A percentile compares a stretch with the other conserved stretches of the same genome.
These are phyloP conservation scores for Sinotaia quadrata DNA, from an alignment of 2,888 invertebrate genomes.

Conservation along the genomic window DNA sequence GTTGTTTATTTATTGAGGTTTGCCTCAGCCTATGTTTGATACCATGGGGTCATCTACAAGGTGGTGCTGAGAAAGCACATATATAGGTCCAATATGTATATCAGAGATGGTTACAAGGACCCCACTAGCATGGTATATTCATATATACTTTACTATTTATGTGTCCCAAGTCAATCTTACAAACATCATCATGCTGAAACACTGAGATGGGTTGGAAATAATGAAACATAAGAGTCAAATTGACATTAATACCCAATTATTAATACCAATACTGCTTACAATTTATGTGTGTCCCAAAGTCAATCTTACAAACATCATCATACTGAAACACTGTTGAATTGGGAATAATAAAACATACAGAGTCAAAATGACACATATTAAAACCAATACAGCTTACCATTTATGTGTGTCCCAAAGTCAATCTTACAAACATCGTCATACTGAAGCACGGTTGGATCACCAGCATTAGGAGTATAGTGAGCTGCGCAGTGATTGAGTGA, in stretches of 20 bases:
- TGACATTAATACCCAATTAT: too few species aligned
- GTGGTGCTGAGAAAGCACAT: too few species aligned
- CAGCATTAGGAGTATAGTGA: constrained; percentile 99
- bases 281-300: constrained; percentile 98
- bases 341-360: neutral
- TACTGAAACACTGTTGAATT: constrained; percentile 92
- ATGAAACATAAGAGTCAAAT: neutral
- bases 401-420: constrained; percentile 98
- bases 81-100: too few species aligned
- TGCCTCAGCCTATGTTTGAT: too few species aligned
- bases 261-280: too few species aligned
- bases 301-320: constrained; percentile 99
- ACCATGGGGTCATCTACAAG: too few species aligned
- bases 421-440: constrained; percentile 99
- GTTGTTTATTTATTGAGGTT: too few species aligned
- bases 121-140: too few species aligned
- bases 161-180: constrained; percentile 99
- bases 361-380: neutral
- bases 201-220: constrained; percentile 90
- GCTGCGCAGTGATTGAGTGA: constrained; percentile 99
- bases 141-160: constrained; percentile 96
- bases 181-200: constrained; percentile 94
- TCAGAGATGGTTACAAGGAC: too few species aligned
- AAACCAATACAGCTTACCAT: constrained; percentile 76
- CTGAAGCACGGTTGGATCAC: constrained; percentile 93